These are phyloP conservation scores for Magallana nippona DNA, from an alignment of 2,888 invertebrate species.

Conservation along the genomic window DNA sequence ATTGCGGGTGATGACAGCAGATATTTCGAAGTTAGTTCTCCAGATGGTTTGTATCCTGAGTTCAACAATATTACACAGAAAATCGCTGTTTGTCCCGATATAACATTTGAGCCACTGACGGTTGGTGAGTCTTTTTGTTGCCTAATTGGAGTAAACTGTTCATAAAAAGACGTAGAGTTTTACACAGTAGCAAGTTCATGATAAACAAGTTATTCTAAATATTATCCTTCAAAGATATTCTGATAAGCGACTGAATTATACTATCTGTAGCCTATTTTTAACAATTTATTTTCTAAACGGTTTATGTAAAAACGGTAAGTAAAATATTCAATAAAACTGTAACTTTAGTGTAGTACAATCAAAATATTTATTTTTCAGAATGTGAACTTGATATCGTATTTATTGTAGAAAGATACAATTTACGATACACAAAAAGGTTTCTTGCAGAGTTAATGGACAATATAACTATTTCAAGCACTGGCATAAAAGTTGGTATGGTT, in stretches of 20 bases:
- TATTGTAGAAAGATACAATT: too few species aligned
- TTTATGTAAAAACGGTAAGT: too few species aligned
- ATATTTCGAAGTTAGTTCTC: not conserved
- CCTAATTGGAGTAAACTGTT: too few species aligned
- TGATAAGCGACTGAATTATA: too few species aligned
- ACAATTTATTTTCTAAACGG: too few species aligned
- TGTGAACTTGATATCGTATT: too few species aligned
- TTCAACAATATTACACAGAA: not conserved
- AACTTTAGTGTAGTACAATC: too few species aligned
- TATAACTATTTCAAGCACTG: not conserved
- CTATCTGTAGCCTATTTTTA: too few species aligned
- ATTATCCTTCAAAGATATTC: too few species aligned
- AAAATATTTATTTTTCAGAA: too few species aligned
- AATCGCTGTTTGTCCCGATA: not conserved
- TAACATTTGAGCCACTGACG: not conserved
- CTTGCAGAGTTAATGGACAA: not conserved
- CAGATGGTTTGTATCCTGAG: not conserved
- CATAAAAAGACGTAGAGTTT: not conserved
- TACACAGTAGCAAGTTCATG: not conserved
- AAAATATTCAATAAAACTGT: too few species aligned
- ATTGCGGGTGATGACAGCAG: not conserved
- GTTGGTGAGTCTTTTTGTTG: not conserved
- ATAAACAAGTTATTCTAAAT: too few species aligned
- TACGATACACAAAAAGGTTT: not conserved
- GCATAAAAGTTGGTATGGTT: not conserved